phyloP scores from a whole-genome alignment of 2,113 vertebrate genomes.

The Ailuropoda melanoleuca region DNA sequence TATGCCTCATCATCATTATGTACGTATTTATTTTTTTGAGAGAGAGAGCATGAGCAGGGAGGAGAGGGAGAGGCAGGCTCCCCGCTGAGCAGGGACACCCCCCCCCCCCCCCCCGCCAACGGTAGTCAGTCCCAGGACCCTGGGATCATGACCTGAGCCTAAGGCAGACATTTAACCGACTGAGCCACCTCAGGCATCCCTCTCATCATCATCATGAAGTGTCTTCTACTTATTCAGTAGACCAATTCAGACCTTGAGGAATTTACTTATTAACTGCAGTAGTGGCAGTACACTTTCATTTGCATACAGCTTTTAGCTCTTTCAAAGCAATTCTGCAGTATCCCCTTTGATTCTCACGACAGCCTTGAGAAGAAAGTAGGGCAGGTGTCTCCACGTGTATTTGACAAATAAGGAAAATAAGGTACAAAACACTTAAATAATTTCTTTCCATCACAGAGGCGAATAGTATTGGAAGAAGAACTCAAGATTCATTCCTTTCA shows the following conservation, averaged over 20 bases:
- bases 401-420: conserved; percentile 15
- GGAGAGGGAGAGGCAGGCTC: too few relatives aligned
- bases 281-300: background rate
- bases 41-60: too few relatives aligned
- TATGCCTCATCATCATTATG: background rate
- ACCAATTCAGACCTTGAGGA: background rate
- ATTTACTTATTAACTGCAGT: background rate
- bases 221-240: background rate
- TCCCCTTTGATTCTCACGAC: conserved; percentile 26
- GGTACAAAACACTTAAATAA: background rate
- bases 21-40: background rate
- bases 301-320: background rate
- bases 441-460: background rate
- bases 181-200: background rate
- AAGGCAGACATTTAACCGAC: background rate
- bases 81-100: background rate
- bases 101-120: too few relatives aligned
- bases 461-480: background rate
- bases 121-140: background rate
- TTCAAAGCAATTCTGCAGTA: background rate
- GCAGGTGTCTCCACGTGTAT: background rate
- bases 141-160: background rate
- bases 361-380: conserved; percentile 31
- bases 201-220: background rate
- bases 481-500: background rate